These are phyloP conservation scores for Propithecus perrieri DNA, from an alignment of 2,797 vertebrate genomes.

Conservation along the genomic window DNA sequence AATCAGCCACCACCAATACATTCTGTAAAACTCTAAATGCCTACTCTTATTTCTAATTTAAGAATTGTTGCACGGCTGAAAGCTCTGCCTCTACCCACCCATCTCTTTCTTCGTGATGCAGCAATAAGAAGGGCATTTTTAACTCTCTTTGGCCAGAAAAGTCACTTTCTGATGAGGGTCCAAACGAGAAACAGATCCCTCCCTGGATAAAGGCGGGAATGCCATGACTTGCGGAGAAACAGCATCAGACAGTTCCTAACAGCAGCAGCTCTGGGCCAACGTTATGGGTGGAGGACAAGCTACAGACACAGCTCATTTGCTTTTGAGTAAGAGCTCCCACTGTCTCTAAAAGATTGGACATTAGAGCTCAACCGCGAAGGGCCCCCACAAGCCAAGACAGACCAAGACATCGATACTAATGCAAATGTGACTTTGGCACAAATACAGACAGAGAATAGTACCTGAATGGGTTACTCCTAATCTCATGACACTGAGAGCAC, in stretches of 20 bases:
- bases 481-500: neutral
- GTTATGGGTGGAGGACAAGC: neutral
- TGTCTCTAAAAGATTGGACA: neutral
- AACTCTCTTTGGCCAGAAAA: slow-evolving; percentile 9
- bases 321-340: neutral
- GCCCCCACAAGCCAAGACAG: neutral
- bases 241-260: neutral
- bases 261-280: neutral
- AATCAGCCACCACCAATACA: neutral
- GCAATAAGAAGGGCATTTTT: neutral
- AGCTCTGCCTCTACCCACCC: neutral
- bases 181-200: slow-evolving; percentile 27
- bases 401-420: neutral
- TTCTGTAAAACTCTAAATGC: slow-evolving; percentile 13
- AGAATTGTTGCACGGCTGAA: neutral
- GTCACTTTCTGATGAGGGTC: neutral
- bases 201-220: neutral
- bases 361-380: neutral
- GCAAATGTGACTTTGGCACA: neutral
- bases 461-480: neutral
- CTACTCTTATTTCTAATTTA: slow-evolving; percentile 26
- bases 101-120: neutral
- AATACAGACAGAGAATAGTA: neutral
- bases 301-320: neutral
- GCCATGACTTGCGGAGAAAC: neutral